Evolutionary conservation across 2,888 invertebrate genomes (phyloP).

Genomic region (Oxytorus armatus): DNA sequence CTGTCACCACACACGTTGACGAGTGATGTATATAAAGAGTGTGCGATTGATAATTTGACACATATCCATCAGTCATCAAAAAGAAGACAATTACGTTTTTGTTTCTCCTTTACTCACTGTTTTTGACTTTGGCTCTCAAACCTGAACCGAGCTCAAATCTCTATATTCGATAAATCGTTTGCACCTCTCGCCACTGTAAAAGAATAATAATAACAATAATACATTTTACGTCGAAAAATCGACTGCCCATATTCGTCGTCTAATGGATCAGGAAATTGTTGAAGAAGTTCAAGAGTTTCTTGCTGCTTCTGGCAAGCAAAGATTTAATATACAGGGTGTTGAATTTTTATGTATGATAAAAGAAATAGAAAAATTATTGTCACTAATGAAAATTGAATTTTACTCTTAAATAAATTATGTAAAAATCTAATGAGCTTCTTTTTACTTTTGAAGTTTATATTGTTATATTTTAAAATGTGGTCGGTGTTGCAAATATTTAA

Average conservation of each 20-base stretch:
- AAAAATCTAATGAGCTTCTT: no score
- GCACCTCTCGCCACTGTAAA: conserved; percentile 22
- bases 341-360: neutral
- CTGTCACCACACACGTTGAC: neutral
- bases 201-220: conserved; percentile 2
- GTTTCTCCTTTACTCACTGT: neutral
- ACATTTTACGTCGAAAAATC: neutral
- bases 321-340: neutral
- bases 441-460: no score
- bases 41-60: neutral
- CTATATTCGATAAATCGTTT: conserved; percentile 14
- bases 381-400: no score
- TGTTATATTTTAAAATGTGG: no score
- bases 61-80: neutral
- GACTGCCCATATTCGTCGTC: neutral
- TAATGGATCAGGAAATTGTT: conserved; percentile 40
- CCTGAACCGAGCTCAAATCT: neutral
- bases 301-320: no score
- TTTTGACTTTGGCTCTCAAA: neutral
- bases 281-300: no score
- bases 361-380: no score
- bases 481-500: no score
- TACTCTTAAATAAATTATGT: no score
- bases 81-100: neutral
- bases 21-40: neutral